phyloP scores from a whole-genome alignment of 2,113 vertebrate genomes.

The Carlito syrichta region DNA sequence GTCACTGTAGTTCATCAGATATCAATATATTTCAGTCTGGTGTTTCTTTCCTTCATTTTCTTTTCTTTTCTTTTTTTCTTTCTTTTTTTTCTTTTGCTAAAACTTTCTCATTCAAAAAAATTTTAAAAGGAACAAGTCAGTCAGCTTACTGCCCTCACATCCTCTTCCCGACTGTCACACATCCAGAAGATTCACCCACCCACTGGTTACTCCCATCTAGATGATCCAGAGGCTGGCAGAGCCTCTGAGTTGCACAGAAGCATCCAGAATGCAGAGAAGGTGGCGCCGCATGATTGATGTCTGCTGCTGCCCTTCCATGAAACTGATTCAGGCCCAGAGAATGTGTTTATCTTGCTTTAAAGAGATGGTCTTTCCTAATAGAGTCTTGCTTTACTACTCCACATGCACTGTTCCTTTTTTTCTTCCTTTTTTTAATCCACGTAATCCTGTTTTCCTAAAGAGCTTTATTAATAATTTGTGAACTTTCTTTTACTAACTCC shows the following conservation, averaged over 20 bases:
- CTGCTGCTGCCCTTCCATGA: not conserved
- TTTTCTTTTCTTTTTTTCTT: not conserved
- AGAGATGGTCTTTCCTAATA: constrained; percentile 50
- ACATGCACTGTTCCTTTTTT: not conserved
- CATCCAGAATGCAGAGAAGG: not conserved
- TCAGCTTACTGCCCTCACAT: not conserved
- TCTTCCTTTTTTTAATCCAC: not conserved
- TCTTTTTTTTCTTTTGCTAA: not conserved
- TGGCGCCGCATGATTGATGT: not conserved
- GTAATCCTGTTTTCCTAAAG: constrained; percentile 38
- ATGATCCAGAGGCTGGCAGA: not conserved
- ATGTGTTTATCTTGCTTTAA: constrained; percentile 50
- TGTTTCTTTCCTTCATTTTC: not conserved
- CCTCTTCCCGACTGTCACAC: not conserved
- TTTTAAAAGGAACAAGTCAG: not conserved
- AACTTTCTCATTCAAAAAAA: not conserved
- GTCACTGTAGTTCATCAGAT: not conserved
- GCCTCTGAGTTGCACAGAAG: not conserved
- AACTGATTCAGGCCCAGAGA: constrained; percentile 14
- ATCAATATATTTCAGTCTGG: not conserved
- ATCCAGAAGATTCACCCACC: not conserved
- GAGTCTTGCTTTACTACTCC: not conserved
- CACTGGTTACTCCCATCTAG: not conserved
- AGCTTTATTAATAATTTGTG: not conserved
- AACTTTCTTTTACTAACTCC: not conserved